Base-by-base conservation (phyloP, 2,113 vertebrate genomes). In the Dipodomys stephensi region DNA sequence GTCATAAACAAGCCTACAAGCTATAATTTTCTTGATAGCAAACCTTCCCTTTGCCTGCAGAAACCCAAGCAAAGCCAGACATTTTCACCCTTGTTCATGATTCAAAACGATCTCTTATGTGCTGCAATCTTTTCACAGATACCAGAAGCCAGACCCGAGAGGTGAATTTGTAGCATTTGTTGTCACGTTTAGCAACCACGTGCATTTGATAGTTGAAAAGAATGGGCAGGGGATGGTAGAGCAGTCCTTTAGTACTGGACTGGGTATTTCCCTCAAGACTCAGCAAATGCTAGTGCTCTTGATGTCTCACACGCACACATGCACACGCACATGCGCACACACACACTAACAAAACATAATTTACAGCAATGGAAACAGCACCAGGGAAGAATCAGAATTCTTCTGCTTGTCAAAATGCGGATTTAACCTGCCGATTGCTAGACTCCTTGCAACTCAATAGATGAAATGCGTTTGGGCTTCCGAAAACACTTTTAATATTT, bases 21-120 rank as follows among this genome's bases (percentile, higher is more conserved):
- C 95, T 97, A 13, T 92, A 93, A 95, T 97, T 96, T 96, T 93
- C 94, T 88, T 77, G 85, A 94, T 67, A 93, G 68, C n/a, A 83
- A 96, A 96, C 94, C 95, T 72, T 96, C 86, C 49, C 91, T 96
- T 96, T 95, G 76, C 88, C 80, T 95, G 92, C 80, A 78, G 69
- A 92, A 93, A 83, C 65, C 30, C 69, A 25, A 69, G 44, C 44
- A 71, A 46, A 62, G 62, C 71, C 74, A 35, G 72, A 0, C 72
- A 83, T 60, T 83, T 57, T 92, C 86, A 46, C 57, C 62, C 25
- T 64, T 73, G 86, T 91, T 94, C 92, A 88, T 71, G 94, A 81
- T 87, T 83, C 83, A 87, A 65, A 89, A 77, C 53, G 80, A 62
- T 83, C 86, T 90, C 93, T 92, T 60, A 93, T 88, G 44, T 35